These are phyloP conservation scores for Xerus inauris DNA, from an alignment of 2,113 vertebrate genomes.

Conservation along the genomic window DNA sequence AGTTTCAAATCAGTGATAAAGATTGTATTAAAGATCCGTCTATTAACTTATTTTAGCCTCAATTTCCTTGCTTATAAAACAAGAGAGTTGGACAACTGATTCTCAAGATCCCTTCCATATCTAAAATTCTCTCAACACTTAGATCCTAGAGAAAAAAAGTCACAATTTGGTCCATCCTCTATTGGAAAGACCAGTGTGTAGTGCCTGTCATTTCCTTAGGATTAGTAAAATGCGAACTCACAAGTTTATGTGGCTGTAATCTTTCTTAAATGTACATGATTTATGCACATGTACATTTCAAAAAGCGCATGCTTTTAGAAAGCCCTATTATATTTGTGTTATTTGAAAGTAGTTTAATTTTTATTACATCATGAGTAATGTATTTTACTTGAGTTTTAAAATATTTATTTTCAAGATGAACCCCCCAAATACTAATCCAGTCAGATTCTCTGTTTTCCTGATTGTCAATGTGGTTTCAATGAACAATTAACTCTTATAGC, in stretches of 20 bases:
- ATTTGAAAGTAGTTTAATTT: slow-evolving; percentile 36
- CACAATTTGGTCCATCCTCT: slow-evolving; percentile 32
- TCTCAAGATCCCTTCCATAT: neutral
- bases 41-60: slow-evolving; percentile 50
- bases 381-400: too few relatives aligned
- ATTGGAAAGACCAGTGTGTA: slow-evolving; percentile 42
- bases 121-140: slow-evolving; percentile 17
- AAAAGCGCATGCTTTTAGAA: neutral
- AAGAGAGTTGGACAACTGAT: neutral
- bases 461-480: neutral
- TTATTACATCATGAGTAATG: slow-evolving; percentile 33
- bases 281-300: neutral
- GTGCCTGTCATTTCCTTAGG: neutral
- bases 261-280: slow-evolving; percentile 17
- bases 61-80: slow-evolving; percentile 51
- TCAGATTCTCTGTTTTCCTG: neutral
- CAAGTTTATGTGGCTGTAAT: neutral
- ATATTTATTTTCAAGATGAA: slow-evolving; percentile 40
- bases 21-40: slow-evolving; percentile 66
- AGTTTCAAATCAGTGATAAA: slow-evolving; percentile 76
- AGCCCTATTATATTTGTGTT: neutral
- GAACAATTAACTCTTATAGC: neutral
- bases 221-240: neutral
- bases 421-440: neutral
- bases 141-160: slow-evolving; percentile 64